Conservation (phyloP, 2,113 vertebrate species). For the Tenebrosternarchus preto region DNA sequence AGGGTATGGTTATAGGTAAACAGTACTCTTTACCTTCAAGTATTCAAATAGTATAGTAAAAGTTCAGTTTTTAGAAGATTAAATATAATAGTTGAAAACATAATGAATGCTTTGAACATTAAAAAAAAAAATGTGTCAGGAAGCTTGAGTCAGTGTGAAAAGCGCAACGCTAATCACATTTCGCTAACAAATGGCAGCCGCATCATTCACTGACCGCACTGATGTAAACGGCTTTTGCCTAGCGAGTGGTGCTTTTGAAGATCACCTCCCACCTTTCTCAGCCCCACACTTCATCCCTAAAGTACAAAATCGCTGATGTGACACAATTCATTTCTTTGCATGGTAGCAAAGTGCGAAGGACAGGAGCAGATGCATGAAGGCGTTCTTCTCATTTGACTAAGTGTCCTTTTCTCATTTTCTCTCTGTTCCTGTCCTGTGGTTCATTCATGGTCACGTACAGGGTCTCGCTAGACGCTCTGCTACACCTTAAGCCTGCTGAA, state of each 20-base stretch:
- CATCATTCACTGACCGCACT: neutral
- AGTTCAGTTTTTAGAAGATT: no score
- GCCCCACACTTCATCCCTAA: neutral
- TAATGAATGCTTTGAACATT: no score
- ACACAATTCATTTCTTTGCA: neutral
- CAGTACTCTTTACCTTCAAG: neutral
- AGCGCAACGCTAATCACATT: neutral
- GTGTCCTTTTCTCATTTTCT: constrained; percentile 40
- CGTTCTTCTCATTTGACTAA: neutral
- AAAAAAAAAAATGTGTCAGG: no score
- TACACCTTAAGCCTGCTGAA: constrained; percentile 27
- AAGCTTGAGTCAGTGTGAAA: no score
- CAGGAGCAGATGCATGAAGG: neutral
- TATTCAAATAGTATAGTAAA: no score
- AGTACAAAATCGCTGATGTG: neutral
- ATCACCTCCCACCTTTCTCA: neutral
- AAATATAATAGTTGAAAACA: no score
- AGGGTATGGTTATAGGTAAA: neutral
- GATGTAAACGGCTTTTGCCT: neutral
- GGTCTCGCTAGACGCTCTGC: constrained; percentile 43
- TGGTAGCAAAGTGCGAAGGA: neutral
- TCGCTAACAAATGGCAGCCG: no score
- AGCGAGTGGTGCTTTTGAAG: neutral
- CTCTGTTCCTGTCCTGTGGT: constrained; percentile 25
- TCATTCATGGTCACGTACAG: constrained; percentile 67